Evolutionary conservation across 2,113 vertebrate species (phyloP).

Genomic region (Rhombomys opimus): DNA sequence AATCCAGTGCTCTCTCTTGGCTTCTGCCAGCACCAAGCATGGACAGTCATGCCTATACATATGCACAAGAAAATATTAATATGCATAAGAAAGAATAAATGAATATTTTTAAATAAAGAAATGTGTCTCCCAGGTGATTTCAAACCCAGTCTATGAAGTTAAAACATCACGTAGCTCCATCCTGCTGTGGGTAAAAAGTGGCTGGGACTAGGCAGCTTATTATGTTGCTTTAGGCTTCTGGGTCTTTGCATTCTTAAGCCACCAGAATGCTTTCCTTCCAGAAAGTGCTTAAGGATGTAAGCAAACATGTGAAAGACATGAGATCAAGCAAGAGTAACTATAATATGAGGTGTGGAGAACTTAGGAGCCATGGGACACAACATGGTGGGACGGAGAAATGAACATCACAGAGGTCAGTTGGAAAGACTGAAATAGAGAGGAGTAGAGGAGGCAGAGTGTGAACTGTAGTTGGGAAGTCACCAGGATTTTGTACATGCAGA

Average conservation of each 20-base stretch:
- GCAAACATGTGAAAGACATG: background rate
- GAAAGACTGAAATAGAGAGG: background rate
- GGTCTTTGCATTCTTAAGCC: background rate
- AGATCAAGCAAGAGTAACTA: background rate
- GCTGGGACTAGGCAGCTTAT: background rate
- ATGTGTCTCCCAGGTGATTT: background rate
- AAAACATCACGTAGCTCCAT: background rate
- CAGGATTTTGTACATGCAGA: background rate
- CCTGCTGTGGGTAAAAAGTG: background rate
- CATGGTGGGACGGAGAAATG: rapidly evolving
- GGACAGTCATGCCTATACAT: background rate
- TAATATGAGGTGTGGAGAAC: background rate
- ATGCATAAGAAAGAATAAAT: background rate
- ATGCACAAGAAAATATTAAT: background rate
- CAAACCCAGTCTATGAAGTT: background rate
- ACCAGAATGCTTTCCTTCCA: background rate
- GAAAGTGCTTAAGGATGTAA: background rate
- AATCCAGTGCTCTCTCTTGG: background rate
- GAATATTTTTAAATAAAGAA: background rate
- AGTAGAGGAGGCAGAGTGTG: background rate
- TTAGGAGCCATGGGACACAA: background rate
- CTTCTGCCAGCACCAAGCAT: background rate
- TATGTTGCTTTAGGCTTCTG: background rate
- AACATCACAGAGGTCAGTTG: background rate
- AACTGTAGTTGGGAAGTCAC: background rate